phyloP scores from a whole-genome alignment of 2,113 vertebrate species.

The Oreochromis tanganicae region DNA sequence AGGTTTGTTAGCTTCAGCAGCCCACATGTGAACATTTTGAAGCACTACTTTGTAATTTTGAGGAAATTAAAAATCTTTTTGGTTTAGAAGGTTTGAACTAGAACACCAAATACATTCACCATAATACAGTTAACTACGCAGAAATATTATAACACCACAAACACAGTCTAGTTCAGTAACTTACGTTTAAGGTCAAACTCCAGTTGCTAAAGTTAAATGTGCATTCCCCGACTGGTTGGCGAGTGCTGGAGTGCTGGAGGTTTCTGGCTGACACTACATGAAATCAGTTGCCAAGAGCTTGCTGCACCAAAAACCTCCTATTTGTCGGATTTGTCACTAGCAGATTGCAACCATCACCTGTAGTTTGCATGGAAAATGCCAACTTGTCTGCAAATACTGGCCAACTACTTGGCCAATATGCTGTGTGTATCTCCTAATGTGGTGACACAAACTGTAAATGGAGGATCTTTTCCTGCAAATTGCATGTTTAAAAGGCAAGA shows the following conservation, averaged over 20 bases:
- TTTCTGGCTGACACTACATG: background rate
- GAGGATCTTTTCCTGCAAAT: background rate
- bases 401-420: background rate
- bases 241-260: background rate
- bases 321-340: background rate
- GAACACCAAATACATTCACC: background rate
- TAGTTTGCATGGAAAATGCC: background rate
- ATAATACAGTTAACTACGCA: background rate
- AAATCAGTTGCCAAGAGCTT: background rate
- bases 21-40: background rate
- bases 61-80: background rate
- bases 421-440: background rate
- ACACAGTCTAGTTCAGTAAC: background rate
- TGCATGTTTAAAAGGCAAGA: background rate
- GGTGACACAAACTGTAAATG: background rate
- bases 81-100: background rate
- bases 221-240: background rate
- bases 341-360: background rate
- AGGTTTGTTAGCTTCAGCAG: background rate
- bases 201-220: background rate
- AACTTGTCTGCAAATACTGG: background rate
- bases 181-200: background rate
- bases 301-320: background rate
- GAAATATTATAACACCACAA: background rate
- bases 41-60: background rate